Conservation (phyloP, 2,113 vertebrate genomes). For the Plecotus auritus region DNA sequence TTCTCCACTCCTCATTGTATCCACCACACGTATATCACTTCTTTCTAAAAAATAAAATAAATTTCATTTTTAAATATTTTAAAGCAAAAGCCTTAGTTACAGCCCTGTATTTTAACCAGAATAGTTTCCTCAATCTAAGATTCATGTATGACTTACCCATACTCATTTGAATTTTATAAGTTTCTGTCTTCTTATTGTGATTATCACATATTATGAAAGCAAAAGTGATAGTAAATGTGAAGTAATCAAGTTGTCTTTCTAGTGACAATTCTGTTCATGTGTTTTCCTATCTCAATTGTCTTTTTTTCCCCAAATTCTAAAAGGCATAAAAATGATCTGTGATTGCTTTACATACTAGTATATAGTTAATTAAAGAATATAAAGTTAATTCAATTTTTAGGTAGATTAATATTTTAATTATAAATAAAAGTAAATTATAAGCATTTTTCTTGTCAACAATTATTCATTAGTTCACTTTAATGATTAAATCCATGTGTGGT, state of each 20-base stretch:
- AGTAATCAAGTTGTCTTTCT: neutral
- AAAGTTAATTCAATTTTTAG: neutral
- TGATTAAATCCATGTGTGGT: neutral
- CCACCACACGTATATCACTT: neutral
- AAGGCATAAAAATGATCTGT: neutral
- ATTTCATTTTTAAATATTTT: neutral
- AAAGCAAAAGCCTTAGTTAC: neutral
- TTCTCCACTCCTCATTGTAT: neutral
- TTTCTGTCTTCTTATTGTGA: neutral
- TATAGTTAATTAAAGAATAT: neutral
- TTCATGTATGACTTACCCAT: neutral
- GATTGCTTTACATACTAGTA: neutral
- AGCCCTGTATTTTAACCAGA: neutral
- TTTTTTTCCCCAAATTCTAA: neutral
- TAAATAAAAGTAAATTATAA: neutral
- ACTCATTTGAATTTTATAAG: neutral
- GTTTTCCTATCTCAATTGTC: neutral
- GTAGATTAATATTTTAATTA: constrained; percentile 1
- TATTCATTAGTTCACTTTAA: neutral
- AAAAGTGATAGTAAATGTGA: neutral
- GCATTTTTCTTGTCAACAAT: neutral
- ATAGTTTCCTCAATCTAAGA: neutral
- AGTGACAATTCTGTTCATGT: neutral
- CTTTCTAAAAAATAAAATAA: constrained; percentile 7
- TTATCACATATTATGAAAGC: neutral